Conservation (phyloP, 2,888 invertebrate species). For the Parochlus steinenii region DNA sequence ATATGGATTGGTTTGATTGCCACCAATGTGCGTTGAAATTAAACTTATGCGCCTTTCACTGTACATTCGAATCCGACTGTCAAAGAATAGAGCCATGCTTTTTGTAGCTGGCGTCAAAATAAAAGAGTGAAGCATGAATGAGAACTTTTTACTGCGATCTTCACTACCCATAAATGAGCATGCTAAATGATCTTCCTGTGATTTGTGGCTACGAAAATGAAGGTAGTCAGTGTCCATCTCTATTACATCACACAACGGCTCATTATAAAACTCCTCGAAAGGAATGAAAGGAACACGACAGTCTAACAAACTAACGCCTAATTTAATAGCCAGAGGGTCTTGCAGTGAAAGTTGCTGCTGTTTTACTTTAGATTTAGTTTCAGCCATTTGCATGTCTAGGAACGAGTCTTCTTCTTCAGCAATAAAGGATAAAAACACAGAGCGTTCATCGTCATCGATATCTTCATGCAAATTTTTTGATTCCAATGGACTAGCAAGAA, state of each 20-base stretch:
- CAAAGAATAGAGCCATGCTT: conserved; percentile 79
- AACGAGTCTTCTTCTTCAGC: conserved; percentile 27
- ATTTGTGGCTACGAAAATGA: conserved; percentile 62
- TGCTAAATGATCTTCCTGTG: not conserved
- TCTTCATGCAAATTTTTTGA: conserved; percentile 43
- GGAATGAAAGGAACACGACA: conserved; percentile 69
- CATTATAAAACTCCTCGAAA: conserved; percentile 86
- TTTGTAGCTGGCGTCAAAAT: conserved; percentile 84
- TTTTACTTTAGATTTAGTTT: conserved; percentile 12
- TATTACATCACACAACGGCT: conserved; percentile 77
- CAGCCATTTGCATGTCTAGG: conserved; percentile 11
- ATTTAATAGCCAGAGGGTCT: conserved; percentile 40
- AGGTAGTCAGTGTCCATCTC: conserved; percentile 92
- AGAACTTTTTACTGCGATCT: conserved; percentile 43
- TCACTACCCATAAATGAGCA: not conserved
- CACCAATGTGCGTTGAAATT: conserved; percentile 53
- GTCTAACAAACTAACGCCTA: conserved; percentile 61
- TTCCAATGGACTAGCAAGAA: conserved; percentile 67
- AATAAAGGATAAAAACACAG: conserved; percentile 15
- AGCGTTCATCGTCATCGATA: conserved; percentile 31
- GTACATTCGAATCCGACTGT: conserved; percentile 89
- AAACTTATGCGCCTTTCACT: conserved; percentile 77
- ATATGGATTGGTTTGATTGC: conserved; percentile 69
- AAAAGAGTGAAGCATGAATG: conserved; percentile 82
- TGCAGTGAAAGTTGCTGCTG: conserved; percentile 27